phyloP scores from a whole-genome alignment of 2,888 invertebrate genomes.

The Imbricaverruca yamaguchii region DNA sequence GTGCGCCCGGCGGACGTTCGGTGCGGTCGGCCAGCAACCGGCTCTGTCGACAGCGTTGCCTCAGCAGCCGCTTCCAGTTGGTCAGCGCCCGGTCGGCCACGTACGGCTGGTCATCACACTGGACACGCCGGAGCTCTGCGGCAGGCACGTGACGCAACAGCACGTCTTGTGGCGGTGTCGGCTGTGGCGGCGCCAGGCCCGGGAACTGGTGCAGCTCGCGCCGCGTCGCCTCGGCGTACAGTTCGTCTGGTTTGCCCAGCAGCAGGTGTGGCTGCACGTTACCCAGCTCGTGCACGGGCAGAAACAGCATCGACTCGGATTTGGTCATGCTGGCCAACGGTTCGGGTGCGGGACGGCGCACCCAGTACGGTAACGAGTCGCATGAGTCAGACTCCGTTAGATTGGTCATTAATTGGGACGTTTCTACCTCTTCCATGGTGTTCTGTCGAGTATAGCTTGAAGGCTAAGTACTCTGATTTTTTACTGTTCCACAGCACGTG shows the following conservation, averaged over 20 bases:
- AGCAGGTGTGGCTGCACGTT: background rate
- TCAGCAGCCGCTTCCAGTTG: background rate
- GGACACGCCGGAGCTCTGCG: background rate
- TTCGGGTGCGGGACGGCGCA: background rate
- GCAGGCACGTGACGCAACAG: background rate
- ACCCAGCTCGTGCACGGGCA: constrained; percentile 2
- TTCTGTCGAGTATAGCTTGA: background rate
- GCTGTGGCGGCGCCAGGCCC: background rate
- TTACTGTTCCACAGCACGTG: too few species aligned
- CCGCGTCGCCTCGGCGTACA: background rate
- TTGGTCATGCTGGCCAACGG: background rate
- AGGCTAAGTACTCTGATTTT: too few species aligned
- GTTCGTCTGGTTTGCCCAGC: background rate
- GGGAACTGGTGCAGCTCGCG: constrained; percentile 3
- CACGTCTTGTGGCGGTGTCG: background rate
- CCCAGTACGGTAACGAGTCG: constrained; percentile 14
- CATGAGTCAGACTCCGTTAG: constrained; percentile 16
- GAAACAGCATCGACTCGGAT: constrained; percentile 14
- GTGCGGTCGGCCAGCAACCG: background rate
- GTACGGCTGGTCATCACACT: background rate
- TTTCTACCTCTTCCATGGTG: background rate
- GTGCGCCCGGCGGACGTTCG: background rate
- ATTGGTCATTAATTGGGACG: background rate
- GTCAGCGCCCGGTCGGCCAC: background rate
- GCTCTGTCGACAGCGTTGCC: background rate